Evolutionary conservation across 2,113 vertebrate genomes (phyloP).

Genomic region (Okapia johnstoni): DNA sequence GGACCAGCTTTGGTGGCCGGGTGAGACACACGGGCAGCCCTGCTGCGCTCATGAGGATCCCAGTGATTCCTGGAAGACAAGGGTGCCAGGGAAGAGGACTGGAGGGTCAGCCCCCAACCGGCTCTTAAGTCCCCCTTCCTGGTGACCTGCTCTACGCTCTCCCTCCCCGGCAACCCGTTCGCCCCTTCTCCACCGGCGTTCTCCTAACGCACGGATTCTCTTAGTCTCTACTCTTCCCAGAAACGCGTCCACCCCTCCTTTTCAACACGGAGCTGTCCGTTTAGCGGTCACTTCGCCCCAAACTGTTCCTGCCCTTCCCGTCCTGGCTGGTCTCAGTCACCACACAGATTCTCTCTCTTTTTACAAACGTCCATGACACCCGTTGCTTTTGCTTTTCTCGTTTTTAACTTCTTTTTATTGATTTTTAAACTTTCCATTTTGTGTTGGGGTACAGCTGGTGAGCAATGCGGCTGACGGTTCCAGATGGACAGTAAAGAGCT

Average conservation of each 20-base stretch:
- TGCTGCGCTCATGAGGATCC: slow-evolving; percentile 95
- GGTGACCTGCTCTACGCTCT: accelerated
- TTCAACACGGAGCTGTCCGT: neutral
- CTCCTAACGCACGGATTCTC: neutral
- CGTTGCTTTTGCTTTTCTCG: neutral
- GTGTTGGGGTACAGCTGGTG: accelerated
- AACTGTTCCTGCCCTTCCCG: neutral
- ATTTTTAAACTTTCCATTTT: neutral
- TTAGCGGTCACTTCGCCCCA: neutral
- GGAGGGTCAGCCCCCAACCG: neutral
- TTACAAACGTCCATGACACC: neutral
- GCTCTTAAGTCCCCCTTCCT: neutral
- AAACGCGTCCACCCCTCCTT: neutral
- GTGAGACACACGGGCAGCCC: slow-evolving; percentile 95
- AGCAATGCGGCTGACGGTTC: accelerated
- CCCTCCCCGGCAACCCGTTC: accelerated
- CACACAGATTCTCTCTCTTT: neutral
- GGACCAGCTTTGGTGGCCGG: slow-evolving; percentile 90
- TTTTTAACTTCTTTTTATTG: neutral
- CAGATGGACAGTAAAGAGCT: neutral
- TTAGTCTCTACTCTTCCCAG: neutral
- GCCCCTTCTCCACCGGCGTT: neutral
- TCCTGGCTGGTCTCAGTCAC: neutral
- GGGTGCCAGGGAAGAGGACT: neutral
- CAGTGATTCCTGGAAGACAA: slow-evolving; percentile 87